Percentiles rank a stretch among this genome's conserved stretches.
These are phyloP conservation scores for Eulithis testata DNA, from an alignment of 2,888 invertebrate genomes.

Conservation along the genomic window DNA sequence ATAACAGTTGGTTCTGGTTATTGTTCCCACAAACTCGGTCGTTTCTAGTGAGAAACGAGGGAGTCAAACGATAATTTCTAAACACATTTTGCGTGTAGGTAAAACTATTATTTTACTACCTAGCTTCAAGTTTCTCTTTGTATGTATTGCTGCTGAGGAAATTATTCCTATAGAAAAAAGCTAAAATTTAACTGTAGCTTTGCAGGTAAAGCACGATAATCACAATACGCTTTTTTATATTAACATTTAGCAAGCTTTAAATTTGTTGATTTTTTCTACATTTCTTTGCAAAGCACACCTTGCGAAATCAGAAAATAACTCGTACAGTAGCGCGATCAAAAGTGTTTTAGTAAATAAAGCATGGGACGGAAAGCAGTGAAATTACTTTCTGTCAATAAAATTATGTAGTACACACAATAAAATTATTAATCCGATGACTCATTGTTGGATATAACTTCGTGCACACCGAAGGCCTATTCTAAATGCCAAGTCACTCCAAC, in stretches of 20 bases:
- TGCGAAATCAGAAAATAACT: neutral
- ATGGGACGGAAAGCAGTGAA: slow-evolving; percentile 58
- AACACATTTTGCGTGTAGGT: slow-evolving; percentile 23
- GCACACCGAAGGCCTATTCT: slow-evolving; percentile 32
- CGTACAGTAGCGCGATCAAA: neutral
- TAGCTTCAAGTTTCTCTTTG: slow-evolving; percentile 6
- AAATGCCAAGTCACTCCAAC: slow-evolving; percentile 40
- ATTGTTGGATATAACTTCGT: slow-evolving; percentile 47
- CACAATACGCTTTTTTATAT: no score
- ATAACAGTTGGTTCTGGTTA: slow-evolving; percentile 37
- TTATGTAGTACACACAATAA: slow-evolving; percentile 38
- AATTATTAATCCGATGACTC: slow-evolving; percentile 45
- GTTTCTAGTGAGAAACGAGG: slow-evolving; percentile 32
- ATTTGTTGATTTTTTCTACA: neutral
- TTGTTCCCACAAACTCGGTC: slow-evolving; percentile 37
- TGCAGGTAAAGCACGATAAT: no score
- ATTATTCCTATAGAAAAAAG: no score
- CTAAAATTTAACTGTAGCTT: no score
- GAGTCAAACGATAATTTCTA: slow-evolving; percentile 29
- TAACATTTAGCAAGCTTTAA: no score
- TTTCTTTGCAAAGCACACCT: no score
- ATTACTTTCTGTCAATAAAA: slow-evolving; percentile 46
- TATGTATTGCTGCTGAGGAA: slow-evolving; percentile 1
- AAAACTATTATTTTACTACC: slow-evolving; percentile 17
- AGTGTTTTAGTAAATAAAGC: slow-evolving; percentile 7